Percentiles rank a stretch among this genome's conserved stretches.
These are phyloP conservation scores for Athetis lepigone DNA, from an alignment of 2,888 invertebrate genomes.

Conservation along the genomic window DNA sequence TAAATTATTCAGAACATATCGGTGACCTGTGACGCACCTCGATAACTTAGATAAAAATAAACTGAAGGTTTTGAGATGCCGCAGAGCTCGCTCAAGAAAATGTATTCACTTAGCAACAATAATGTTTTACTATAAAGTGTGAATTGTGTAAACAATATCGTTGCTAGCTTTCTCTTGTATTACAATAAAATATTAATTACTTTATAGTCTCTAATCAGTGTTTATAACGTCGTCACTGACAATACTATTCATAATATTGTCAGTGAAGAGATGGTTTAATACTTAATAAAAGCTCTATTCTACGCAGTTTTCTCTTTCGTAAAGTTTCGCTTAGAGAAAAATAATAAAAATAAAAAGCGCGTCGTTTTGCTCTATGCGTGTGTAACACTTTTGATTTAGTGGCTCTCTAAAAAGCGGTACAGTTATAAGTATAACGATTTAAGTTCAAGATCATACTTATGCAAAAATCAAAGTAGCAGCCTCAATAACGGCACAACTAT, in stretches of 20 bases:
- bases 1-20: conserved; percentile 38
- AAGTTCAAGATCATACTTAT: conserved; percentile 33
- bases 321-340: conserved; percentile 4
- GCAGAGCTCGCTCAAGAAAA: conserved; percentile 26
- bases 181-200: conserved; percentile 34
- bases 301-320: neutral
- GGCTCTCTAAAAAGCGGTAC: conserved; percentile 27
- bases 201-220: too few species aligned
- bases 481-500: conserved; percentile 39
- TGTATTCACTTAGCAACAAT: conserved; percentile 27
- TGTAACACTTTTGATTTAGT: conserved; percentile 41
- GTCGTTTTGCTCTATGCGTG: conserved; percentile 15
- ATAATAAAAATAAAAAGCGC: conserved; percentile 12
- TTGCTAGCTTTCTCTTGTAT: conserved; percentile 31
- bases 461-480: conserved; percentile 35
- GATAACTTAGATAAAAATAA: conserved; percentile 52
- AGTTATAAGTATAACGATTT: conserved; percentile 32
- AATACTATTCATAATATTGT: neutral
- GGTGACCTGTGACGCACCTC: conserved; percentile 49
- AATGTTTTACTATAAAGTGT: conserved; percentile 16
- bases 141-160: conserved; percentile 24
- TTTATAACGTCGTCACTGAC: too few species aligned
- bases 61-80: conserved; percentile 33
- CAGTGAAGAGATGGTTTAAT: neutral
- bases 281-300: neutral